Base-by-base conservation (phyloP, 2,797 vertebrate species). In the Micromesistius poutassou region DNA sequence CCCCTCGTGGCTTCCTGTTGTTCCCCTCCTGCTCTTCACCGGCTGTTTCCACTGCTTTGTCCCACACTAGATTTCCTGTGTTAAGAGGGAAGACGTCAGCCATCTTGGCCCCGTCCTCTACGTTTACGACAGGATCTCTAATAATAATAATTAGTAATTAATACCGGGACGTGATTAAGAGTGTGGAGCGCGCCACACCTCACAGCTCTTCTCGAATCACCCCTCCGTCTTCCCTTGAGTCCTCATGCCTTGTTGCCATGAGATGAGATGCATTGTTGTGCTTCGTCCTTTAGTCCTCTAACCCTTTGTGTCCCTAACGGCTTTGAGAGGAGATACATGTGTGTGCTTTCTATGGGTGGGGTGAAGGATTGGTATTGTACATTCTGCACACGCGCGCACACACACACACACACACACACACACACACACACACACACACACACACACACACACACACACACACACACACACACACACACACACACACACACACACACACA, bases 1-100 rank as follows among this genome's bases (percentile, higher is more conserved):
- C 91, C 82, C 87, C 77, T 71, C 70, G 1, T 33, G 35, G 84
- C 75, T 93, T 93, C 91, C 93, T 94, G 92, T 93, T 94, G 93
- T 90, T 74, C 76, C 38, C 78, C 25, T 72, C 10, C 66, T 82
- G 76, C 7, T 62, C 72, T 83, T 76, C 13, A 66, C 83, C 78
- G 84, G 82, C 10, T 35, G 79, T 81, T 75, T 84, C 75, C 35
- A 73, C 77, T 75, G 83, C 76, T 85, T 81, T 42, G 81, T 78
- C 85, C 81, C 71, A 84, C 76, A 77, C 75, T 78, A 74, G 25
- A 42, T 84, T 91, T 92, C 88, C 90, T 91, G 86, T 82, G 74
- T 40, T 76, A 62, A 86, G 74, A 50, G 86, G 81, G 86, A 88
- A 84, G 77, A 82, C 83, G 86, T 79, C 81, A 85, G 70, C 71